Evolutionary conservation across 64 coral and sea anemone genomes (phyloP).

Genomic region (Orbicella faveolata): DNA sequence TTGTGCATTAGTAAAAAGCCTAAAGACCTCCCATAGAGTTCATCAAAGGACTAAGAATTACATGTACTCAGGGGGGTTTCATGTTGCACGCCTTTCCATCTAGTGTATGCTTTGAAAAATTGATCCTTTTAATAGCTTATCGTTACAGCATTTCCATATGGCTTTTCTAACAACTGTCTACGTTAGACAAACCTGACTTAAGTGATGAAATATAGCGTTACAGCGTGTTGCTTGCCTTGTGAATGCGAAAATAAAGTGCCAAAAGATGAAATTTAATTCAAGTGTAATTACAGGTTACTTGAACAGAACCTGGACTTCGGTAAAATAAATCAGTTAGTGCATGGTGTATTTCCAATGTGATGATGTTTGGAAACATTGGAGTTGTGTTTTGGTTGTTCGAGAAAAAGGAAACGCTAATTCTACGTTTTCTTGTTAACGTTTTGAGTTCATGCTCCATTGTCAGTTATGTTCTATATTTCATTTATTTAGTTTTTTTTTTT

Average conservation of each 20-base stretch:
- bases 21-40: background rate
- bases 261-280: background rate
- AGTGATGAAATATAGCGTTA: background rate
- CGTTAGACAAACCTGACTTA: background rate
- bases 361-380: background rate
- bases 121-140: background rate
- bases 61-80: background rate
- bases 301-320: background rate
- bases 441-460: background rate
- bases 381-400: background rate
- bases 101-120: background rate
- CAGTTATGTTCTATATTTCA: background rate
- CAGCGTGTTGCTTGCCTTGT: background rate
- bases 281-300: background rate
- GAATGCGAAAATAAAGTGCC: background rate
- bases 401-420: background rate
- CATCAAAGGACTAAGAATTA: background rate
- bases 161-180: background rate
- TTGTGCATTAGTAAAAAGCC: too few relatives aligned
- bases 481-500: background rate
- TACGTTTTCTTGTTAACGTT: background rate
- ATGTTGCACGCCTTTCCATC: background rate
- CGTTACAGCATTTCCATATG: background rate
- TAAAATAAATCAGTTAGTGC: background rate
- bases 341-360: background rate